Evolutionary conservation across 2,797 vertebrate genomes (phyloP).

Genomic region (Falco rusticolus): DNA sequence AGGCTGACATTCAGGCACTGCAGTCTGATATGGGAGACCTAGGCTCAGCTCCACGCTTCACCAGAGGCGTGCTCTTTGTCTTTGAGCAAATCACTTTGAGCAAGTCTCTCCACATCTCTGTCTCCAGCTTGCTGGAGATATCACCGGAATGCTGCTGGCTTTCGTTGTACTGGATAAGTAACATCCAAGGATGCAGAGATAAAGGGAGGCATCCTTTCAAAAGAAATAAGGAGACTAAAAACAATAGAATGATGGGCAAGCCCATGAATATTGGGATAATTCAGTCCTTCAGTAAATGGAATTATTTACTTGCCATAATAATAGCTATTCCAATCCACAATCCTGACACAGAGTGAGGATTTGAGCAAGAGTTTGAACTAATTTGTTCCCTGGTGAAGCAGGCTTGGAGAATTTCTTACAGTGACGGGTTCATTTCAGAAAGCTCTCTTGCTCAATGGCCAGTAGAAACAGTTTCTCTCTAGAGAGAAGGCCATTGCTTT

Average conservation of each 20-base stretch:
- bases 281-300: not conserved
- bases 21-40: not conserved
- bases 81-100: not conserved
- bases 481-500: not conserved
- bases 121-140: not conserved
- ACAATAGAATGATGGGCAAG: not conserved
- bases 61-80: not conserved
- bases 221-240: not conserved
- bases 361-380: not conserved
- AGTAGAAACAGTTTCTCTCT: not conserved
- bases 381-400: not conserved
- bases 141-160: not conserved
- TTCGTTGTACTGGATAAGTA: not conserved
- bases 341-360: not conserved
- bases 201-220: not conserved
- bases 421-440: not conserved
- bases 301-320: not conserved
- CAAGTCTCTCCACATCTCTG: not conserved
- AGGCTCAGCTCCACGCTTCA: not conserved
- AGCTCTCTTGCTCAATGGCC: not conserved
- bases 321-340: not conserved
- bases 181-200: not conserved
- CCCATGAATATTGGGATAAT: not conserved
- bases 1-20: not conserved
- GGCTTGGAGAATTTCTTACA: not conserved